Conservation (phyloP, 1,140 invertebrate species). For the Acarapis woodi region DNA sequence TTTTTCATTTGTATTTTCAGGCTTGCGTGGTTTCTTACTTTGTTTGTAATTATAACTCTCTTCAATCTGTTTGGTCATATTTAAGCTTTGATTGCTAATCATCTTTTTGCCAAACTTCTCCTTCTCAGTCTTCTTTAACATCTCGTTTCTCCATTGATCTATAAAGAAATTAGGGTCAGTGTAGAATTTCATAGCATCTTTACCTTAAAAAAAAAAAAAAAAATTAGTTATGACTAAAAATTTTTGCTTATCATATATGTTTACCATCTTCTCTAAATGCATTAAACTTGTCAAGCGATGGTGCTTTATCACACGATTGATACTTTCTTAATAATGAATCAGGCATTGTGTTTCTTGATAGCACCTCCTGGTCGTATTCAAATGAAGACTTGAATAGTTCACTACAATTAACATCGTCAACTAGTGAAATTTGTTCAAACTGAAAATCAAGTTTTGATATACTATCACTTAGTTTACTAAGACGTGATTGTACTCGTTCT, state of each 20-base stretch:
- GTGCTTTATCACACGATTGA: slow-evolving; percentile 61
- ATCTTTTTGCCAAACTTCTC: slow-evolving; percentile 30
- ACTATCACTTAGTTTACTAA: slow-evolving; percentile 72
- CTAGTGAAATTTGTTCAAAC: slow-evolving; percentile 77
- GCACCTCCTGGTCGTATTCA: slow-evolving; percentile 82
- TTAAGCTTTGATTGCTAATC: not conserved
- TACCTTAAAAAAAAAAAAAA: no score
- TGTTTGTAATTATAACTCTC: slow-evolving; percentile 16
- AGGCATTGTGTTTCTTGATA: slow-evolving; percentile 71
- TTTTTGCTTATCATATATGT: no score
- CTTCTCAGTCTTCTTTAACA: slow-evolving; percentile 79
- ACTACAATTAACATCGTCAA: slow-evolving; percentile 69
- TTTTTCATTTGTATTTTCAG: slow-evolving; percentile 53
- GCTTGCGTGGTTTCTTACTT: slow-evolving; percentile 54
- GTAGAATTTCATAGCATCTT: slow-evolving; percentile 89
- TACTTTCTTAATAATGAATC: slow-evolving; percentile 81
- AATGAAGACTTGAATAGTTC: slow-evolving; percentile 86
- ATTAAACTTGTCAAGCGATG: slow-evolving; percentile 76
- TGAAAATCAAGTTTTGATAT: slow-evolving; percentile 79
- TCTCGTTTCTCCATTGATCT: slow-evolving; percentile 83
- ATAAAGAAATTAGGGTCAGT: slow-evolving; percentile 98
- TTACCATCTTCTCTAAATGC: slow-evolving; percentile 83
- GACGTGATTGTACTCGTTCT: slow-evolving; percentile 55
- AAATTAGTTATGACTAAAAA: no score
- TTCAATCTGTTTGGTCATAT: not conserved